These are phyloP conservation scores for Telmatherina bonti DNA, from an alignment of 2,797 vertebrate species.

Conservation along the genomic window DNA sequence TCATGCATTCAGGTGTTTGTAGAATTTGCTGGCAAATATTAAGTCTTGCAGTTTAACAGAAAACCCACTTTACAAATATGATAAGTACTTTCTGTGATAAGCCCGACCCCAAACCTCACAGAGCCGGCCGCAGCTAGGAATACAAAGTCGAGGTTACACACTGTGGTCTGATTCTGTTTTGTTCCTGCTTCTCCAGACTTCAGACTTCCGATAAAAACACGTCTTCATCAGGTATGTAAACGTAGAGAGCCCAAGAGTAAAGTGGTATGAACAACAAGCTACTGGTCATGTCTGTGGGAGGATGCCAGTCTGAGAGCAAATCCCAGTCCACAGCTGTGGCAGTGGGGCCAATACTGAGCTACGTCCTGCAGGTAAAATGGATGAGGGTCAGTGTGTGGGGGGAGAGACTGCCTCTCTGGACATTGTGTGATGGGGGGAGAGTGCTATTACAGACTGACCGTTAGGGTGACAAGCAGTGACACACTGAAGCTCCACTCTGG, in stretches of 20 bases:
- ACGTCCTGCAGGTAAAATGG: conserved; percentile 66
- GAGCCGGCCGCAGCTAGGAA: neutral
- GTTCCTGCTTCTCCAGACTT: neutral
- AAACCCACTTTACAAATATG: too few relatives aligned
- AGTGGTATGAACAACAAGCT: neutral
- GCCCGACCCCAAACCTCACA: neutral
- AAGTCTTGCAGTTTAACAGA: neutral
- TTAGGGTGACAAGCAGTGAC: conserved; percentile 72
- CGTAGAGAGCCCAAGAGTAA: neutral
- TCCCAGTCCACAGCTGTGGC: conserved; percentile 14
- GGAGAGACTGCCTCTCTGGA: conserved; percentile 36
- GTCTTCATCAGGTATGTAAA: neutral
- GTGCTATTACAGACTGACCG: conserved; percentile 75
- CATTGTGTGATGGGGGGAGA: conserved; percentile 59
- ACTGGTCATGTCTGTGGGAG: conserved; percentile 8
- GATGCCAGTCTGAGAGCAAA: conserved; percentile 12
- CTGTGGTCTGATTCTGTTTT: neutral
- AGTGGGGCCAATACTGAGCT: neutral
- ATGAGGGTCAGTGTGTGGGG: conserved; percentile 43
- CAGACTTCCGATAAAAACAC: neutral
- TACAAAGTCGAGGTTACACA: neutral
- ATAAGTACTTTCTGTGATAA: too few relatives aligned
- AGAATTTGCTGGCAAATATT: neutral
- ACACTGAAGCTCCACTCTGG: conserved; percentile 61
- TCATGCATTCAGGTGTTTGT: neutral